Conservation (phyloP, 2,113 vertebrate genomes). For the Tamias sibiricus region DNA sequence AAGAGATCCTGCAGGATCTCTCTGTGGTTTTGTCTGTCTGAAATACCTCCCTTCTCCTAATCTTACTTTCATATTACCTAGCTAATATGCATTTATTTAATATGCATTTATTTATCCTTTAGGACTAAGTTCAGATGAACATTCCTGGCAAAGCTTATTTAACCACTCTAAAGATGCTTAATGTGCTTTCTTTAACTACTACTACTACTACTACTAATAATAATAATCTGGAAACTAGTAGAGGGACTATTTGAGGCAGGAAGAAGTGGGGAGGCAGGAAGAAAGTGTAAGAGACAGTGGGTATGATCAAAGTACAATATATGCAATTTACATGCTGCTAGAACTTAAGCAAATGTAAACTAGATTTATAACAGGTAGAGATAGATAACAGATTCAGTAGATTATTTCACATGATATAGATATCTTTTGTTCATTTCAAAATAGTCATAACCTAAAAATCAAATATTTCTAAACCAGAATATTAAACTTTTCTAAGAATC, state of each 20-base stretch:
- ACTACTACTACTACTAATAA: background rate
- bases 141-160: background rate
- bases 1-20: background rate
- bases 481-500: background rate
- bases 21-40: background rate
- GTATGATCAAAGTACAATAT: background rate
- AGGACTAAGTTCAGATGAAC: background rate
- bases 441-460: background rate
- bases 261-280: background rate
- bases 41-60: background rate
- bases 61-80: background rate
- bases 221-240: background rate
- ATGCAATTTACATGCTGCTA: background rate
- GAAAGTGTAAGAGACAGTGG: background rate
- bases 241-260: too few relatives aligned
- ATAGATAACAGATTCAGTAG: background rate
- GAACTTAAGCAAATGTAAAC: conserved; percentile 7
- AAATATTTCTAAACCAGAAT: background rate
- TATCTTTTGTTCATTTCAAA: background rate
- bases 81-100: background rate
- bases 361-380: background rate
- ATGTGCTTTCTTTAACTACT: background rate
- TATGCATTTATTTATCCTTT: background rate
- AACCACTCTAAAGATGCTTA: background rate
- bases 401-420: background rate